A percentile compares a stretch with the other conserved stretches of the same genome.
These are phyloP conservation scores for Rhabdornis inornatus DNA, from an alignment of 2,113 vertebrate genomes.

Conservation along the genomic window DNA sequence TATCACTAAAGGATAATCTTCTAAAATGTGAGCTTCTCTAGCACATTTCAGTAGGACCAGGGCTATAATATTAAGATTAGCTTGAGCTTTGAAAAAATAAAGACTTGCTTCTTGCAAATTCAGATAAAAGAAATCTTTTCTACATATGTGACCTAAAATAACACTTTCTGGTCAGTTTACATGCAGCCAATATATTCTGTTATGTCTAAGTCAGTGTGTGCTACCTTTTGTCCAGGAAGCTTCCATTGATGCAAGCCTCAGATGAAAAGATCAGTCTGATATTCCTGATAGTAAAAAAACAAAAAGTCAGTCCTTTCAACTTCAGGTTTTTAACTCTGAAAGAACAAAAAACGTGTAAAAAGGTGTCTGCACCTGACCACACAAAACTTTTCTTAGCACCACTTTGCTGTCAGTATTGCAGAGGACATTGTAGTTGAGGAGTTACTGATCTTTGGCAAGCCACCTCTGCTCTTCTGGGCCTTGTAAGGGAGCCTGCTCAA, in stretches of 20 bases:
- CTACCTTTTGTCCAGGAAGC: slow-evolving; percentile 66
- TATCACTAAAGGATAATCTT: not conserved
- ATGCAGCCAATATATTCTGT: not conserved
- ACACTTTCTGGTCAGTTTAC: not conserved
- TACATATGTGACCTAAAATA: not conserved
- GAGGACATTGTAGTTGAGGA: not conserved
- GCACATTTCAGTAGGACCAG: not conserved
- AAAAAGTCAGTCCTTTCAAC: not conserved
- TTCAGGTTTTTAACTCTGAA: not conserved
- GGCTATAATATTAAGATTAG: not conserved
- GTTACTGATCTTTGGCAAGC: not conserved
- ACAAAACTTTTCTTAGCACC: not conserved
- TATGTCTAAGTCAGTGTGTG: not conserved
- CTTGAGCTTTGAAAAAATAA: not conserved
- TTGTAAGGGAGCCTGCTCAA: not conserved
- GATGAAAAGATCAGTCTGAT: slow-evolving; percentile 58
- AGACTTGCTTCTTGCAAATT: not conserved
- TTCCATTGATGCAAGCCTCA: slow-evolving; percentile 64
- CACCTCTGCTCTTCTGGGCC: not conserved
- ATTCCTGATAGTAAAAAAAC: slow-evolving; percentile 6
- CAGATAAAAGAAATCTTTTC: not conserved
- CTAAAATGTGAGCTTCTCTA: not conserved
- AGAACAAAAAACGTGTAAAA: not conserved
- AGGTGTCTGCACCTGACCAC: not conserved
- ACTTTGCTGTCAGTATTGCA: not conserved